These are phyloP conservation scores for Drosophila limbata DNA, from an alignment of 2,888 invertebrate species.

Conservation along the genomic window DNA sequence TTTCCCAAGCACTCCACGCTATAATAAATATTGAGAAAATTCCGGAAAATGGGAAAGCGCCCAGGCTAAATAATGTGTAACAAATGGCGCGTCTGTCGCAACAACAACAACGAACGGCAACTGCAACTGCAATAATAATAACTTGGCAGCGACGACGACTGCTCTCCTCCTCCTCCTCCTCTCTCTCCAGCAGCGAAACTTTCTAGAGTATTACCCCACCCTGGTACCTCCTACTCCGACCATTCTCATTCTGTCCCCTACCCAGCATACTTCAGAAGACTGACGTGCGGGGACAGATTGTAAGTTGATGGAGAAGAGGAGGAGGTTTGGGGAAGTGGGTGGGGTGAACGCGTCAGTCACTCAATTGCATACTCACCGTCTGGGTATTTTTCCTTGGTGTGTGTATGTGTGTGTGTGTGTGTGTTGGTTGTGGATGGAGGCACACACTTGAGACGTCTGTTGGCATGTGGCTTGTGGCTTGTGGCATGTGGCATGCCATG, in stretches of 20 bases:
- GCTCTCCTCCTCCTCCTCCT: slow-evolving; percentile 18
- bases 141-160: slow-evolving; percentile 55
- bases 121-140: slow-evolving; percentile 69
- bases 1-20: slow-evolving; percentile 51
- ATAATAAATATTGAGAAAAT: slow-evolving; percentile 71
- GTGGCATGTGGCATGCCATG: slow-evolving; percentile 70
- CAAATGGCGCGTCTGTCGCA: slow-evolving; percentile 73
- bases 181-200: slow-evolving; percentile 32
- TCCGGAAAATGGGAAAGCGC: slow-evolving; percentile 55
- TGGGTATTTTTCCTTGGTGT: slow-evolving; percentile 54
- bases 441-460: slow-evolving; percentile 71
- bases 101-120: slow-evolving; percentile 46
- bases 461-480: slow-evolving; percentile 61
- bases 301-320: not conserved
- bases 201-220: slow-evolving; percentile 30
- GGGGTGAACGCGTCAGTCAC: slow-evolving; percentile 57
- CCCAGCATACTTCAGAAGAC: slow-evolving; percentile 8
- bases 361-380: slow-evolving; percentile 78
- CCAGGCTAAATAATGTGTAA: slow-evolving; percentile 74
- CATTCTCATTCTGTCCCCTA: not conserved
- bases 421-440: slow-evolving; percentile 35
- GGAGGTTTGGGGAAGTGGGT: not conserved
- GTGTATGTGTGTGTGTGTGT: slow-evolving; percentile 13
- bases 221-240: not conserved
- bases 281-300: slow-evolving; percentile 21